Percentiles rank a stretch among this genome's conserved stretches.
phyloP scores from a whole-genome alignment of 1,140 invertebrate species.

The Archivesica marissinica region DNA sequence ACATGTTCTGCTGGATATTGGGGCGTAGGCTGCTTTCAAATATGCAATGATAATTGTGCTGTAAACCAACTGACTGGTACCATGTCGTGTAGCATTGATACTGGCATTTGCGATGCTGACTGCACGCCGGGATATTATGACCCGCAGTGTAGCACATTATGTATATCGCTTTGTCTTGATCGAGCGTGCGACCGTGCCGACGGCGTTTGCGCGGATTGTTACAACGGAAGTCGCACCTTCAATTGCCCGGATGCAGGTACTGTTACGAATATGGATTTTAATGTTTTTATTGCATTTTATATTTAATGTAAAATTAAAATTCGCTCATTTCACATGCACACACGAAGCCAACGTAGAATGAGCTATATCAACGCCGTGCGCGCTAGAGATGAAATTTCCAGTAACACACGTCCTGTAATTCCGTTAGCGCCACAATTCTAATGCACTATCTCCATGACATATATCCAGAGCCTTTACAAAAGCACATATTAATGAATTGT shows the following conservation, averaged over 20 bases:
- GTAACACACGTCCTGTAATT: too few relatives aligned
- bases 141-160: constrained; percentile 8
- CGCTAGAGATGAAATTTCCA: too few relatives aligned
- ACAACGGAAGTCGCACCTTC: constrained; percentile 7
- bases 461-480: too few relatives aligned
- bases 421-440: too few relatives aligned
- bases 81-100: background rate
- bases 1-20: constrained; percentile 28
- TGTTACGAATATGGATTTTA: too few relatives aligned
- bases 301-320: too few relatives aligned
- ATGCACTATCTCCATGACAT: too few relatives aligned
- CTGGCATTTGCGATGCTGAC: background rate
- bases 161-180: constrained; percentile 45
- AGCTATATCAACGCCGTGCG: too few relatives aligned
- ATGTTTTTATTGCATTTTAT: too few relatives aligned
- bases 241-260: constrained; percentile 43
- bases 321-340: too few relatives aligned
- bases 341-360: too few relatives aligned
- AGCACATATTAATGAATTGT: too few relatives aligned
- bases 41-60: constrained; percentile 28
- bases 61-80: background rate
- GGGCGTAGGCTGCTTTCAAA: background rate
- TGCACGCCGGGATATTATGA: constrained; percentile 21
- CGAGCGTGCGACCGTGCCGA: constrained; percentile 28
- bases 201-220: constrained; percentile 50